Evolutionary conservation across 2,113 vertebrate species (phyloP).

Genomic region (Crotalus viridis): DNA sequence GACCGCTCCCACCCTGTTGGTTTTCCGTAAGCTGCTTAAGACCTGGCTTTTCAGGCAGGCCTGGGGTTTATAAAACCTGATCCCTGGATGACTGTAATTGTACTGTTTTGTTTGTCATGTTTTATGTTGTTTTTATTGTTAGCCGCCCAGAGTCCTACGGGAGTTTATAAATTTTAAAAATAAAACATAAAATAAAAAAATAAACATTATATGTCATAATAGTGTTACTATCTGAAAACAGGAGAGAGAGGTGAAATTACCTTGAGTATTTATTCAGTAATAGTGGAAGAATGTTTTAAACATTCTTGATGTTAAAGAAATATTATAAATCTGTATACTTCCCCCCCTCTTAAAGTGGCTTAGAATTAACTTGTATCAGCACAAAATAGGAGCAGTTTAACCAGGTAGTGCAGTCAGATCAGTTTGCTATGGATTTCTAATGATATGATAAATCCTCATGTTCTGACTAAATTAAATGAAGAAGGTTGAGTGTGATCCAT

Average conservation of each 20-base stretch:
- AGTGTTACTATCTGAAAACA: neutral
- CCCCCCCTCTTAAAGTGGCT: neutral
- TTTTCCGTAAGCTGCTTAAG: no score
- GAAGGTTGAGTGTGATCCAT: neutral
- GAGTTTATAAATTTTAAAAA: no score
- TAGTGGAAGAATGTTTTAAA: neutral
- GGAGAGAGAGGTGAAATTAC: neutral
- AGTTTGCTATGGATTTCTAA: neutral
- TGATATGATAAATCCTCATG: neutral
- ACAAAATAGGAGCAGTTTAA: neutral
- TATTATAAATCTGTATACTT: neutral
- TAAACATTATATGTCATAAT: neutral
- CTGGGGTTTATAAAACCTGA: no score
- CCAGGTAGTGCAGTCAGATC: neutral
- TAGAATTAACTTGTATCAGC: neutral
- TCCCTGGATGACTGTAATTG: no score
- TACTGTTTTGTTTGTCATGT: no score
- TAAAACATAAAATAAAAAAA: no score
- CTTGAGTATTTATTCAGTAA: neutral
- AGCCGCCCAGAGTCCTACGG: no score
- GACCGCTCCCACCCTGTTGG: no score
- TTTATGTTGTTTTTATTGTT: no score
- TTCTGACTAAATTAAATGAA: neutral
- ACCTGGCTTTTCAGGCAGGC: no score
- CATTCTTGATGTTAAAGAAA: neutral